Conservation (phyloP, 2,113 vertebrate genomes). For the Hassar affinis region DNA sequence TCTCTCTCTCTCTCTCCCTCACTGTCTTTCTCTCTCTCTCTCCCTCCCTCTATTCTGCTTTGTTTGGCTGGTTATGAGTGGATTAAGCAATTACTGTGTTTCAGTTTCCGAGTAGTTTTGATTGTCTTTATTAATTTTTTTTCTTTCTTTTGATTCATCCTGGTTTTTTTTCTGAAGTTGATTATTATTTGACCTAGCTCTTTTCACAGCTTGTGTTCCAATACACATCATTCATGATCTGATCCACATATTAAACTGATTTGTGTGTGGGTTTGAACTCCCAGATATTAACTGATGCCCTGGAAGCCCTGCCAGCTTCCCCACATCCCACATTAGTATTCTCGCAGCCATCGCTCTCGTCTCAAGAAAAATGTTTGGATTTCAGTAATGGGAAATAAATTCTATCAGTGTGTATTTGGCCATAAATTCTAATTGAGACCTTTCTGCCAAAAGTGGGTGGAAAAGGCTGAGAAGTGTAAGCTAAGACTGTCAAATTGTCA, state of each 20-base stretch:
- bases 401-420: neutral
- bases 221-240: neutral
- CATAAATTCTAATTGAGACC: too few species aligned
- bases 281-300: neutral
- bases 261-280: neutral
- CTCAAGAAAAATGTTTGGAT: neutral
- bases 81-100: slow-evolving; percentile 86
- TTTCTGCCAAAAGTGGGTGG: too few species aligned
- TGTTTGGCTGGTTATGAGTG: slow-evolving; percentile 99
- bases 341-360: neutral
- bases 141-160: slow-evolving; percentile 64
- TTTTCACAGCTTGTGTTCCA: slow-evolving; percentile 95
- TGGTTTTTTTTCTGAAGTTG: slow-evolving; percentile 83
- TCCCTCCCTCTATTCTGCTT: slow-evolving; percentile 80
- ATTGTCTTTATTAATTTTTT: slow-evolving; percentile 77
- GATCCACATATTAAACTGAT: neutral
- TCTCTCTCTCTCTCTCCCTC: slow-evolving; percentile 45
- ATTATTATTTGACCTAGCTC: slow-evolving; percentile 94
- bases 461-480: too few species aligned
- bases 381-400: neutral
- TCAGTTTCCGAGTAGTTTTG: slow-evolving; percentile 87
- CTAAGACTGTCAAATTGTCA: neutral
- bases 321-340: neutral
- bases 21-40: slow-evolving; percentile 51
- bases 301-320: neutral